Conservation (phyloP, 1,140 invertebrate genomes). For the Telenomus remus region DNA sequence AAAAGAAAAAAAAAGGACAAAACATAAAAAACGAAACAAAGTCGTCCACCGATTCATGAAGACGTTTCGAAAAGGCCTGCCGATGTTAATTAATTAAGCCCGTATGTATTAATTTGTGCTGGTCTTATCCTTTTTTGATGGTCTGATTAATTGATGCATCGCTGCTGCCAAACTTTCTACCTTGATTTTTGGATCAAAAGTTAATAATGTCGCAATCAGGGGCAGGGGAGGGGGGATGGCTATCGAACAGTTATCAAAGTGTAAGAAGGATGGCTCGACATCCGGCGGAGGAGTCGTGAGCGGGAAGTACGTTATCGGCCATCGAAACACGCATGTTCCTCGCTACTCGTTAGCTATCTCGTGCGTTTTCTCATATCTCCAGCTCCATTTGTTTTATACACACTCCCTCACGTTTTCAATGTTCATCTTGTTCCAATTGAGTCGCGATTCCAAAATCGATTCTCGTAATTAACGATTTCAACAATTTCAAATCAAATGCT, state of each 20-base stretch:
- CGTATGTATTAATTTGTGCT: neutral
- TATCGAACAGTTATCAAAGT: conserved; percentile 46
- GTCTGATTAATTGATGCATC: no score
- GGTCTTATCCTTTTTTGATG: neutral
- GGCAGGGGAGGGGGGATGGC: no score
- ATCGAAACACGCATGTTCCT: conserved; percentile 47
- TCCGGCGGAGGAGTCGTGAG: conserved; percentile 65
- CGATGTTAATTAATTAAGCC: conserved; percentile 1
- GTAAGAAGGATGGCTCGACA: conserved; percentile 63
- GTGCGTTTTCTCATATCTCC: conserved; percentile 1
- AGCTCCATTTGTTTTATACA: conserved; percentile 13
- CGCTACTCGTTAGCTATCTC: conserved; percentile 18
- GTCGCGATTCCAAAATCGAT: neutral
- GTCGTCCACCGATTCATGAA: neutral
- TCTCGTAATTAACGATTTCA: neutral
- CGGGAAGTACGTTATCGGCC: conserved; percentile 71
- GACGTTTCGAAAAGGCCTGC: neutral
- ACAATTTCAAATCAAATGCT: neutral
- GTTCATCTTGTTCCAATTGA: conserved; percentile 13
- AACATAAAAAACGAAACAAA: no score
- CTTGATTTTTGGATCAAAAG: neutral
- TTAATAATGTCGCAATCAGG: no score
- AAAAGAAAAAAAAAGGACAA: no score
- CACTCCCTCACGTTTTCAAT: conserved; percentile 21
- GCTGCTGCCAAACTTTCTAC: neutral